These are phyloP conservation scores for Malthinus seriepunctatus DNA, from an alignment of 2,888 invertebrate genomes.

Conservation along the genomic window DNA sequence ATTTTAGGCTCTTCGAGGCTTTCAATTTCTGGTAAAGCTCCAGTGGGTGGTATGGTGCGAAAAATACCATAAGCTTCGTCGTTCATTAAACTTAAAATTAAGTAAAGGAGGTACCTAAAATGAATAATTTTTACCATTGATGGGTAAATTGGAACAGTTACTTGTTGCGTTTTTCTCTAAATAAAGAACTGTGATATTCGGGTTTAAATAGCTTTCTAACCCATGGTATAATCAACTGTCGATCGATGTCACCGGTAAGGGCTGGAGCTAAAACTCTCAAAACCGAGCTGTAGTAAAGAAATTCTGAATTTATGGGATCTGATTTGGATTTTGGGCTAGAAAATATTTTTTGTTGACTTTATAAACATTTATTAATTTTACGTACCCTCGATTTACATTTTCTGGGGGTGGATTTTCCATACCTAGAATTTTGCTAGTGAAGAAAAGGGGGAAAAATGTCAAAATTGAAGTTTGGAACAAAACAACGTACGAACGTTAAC, in stretches of 20 bases:
- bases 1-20: conserved; percentile 40
- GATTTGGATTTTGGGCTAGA: conserved; percentile 18
- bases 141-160: conserved; percentile 31
- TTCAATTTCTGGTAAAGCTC: conserved; percentile 49
- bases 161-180: conserved; percentile 57
- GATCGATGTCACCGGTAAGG: conserved; percentile 48
- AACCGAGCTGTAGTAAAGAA: conserved; percentile 56
- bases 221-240: conserved; percentile 53
- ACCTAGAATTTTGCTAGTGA: no score
- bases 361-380: no score
- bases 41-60: conserved; percentile 46
- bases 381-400: no score
- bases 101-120: conserved; percentile 51
- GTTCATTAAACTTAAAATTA: conserved; percentile 52
- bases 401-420: no score
- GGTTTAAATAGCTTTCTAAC: conserved; percentile 56
- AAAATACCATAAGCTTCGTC: conserved; percentile 54
- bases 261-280: conserved; percentile 53
- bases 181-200: conserved; percentile 55
- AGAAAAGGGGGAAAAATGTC: no score
- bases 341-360: no score
- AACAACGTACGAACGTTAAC: no score
- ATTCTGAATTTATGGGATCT: conserved; percentile 56
- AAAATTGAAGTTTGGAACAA: no score
- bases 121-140: not conserved